Conservation (phyloP, 1,140 invertebrate species). For the Lepidurus arcticus region DNA sequence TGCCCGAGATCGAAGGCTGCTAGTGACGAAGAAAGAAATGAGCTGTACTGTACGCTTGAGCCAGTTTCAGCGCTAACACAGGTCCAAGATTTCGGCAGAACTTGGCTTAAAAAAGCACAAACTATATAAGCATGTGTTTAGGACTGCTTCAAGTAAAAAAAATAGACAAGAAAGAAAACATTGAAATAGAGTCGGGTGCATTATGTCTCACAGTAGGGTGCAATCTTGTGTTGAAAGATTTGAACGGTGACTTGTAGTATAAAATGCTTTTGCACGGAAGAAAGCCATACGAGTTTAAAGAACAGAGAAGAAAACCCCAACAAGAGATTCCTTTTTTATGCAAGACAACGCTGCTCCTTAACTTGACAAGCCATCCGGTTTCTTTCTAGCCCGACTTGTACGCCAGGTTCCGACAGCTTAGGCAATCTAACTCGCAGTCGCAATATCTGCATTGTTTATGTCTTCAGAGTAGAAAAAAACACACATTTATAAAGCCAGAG, state of each 20-base stretch:
- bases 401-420: background rate
- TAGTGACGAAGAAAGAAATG: background rate
- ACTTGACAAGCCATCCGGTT: background rate
- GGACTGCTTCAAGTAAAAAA: background rate
- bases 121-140: background rate
- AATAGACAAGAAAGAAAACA: background rate
- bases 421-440: background rate
- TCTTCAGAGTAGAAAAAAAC: background rate
- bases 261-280: background rate
- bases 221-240: background rate
- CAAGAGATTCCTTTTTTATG: background rate
- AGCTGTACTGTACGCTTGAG: background rate
- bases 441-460: constrained; percentile 7
- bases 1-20: background rate
- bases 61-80: background rate
- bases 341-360: background rate
- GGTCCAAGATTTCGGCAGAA: background rate
- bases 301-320: background rate
- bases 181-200: background rate
- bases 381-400: background rate
- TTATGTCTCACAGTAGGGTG: background rate
- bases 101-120: background rate
- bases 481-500: background rate
- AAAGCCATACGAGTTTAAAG: background rate
- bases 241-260: background rate